Evolutionary conservation across 2,113 vertebrate species (phyloP).

Genomic region (Nicator chloris): DNA sequence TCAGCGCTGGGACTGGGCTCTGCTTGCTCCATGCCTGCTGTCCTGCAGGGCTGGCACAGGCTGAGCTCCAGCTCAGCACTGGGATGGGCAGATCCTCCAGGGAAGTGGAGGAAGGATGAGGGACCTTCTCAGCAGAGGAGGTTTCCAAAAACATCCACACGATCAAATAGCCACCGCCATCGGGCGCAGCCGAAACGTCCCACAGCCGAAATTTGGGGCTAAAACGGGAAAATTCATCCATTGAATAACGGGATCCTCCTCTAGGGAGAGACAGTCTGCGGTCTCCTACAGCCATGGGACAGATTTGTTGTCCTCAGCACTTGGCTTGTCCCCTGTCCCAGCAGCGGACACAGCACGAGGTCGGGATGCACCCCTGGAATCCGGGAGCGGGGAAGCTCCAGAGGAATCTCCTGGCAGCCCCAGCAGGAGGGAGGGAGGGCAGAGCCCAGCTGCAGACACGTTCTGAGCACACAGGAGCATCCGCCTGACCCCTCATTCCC

Average conservation of each 20-base stretch:
- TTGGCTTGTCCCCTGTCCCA: neutral
- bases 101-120: neutral
- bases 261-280: rapidly evolving
- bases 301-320: neutral
- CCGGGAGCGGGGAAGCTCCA: neutral
- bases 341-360: neutral
- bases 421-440: neutral
- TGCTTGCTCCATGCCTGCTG: neutral
- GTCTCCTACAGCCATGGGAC: rapidly evolving
- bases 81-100: neutral
- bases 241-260: rapidly evolving
- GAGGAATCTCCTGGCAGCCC: neutral
- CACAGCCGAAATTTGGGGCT: rapidly evolving
- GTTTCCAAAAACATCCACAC: neutral
- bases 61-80: neutral
- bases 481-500: neutral
- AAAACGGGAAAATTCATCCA: rapidly evolving
- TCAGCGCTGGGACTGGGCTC: rapidly evolving
- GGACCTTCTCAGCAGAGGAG: neutral
- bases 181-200: neutral
- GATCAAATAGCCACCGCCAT: rapidly evolving
- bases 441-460: neutral
- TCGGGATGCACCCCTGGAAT: neutral
- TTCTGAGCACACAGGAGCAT: neutral
- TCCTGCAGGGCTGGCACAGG: neutral